Evolutionary conservation across 2,888 invertebrate genomes (phyloP).

Genomic region (Diarsia brunnea): DNA sequence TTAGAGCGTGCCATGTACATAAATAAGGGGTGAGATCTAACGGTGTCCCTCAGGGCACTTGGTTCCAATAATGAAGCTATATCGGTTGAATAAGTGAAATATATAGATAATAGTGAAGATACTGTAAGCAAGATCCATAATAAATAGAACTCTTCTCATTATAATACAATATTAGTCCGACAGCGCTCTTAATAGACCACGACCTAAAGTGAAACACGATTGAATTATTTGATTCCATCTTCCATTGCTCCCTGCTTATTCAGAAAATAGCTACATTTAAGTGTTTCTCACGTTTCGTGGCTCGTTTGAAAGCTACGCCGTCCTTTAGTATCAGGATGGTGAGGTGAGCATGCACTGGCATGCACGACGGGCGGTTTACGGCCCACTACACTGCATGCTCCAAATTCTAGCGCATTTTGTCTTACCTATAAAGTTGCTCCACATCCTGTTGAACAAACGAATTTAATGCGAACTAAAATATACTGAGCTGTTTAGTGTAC

Average conservation of each 20-base stretch:
- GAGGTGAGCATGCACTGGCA: constrained; percentile 60
- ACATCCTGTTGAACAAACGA: constrained; percentile 62
- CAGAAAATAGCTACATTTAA: constrained; percentile 58
- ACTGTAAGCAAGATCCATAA: neutral
- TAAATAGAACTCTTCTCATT: constrained; percentile 44
- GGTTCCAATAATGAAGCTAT: neutral
- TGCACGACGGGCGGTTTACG: constrained; percentile 66
- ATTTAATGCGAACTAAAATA: constrained; percentile 55
- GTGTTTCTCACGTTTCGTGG: constrained; percentile 59
- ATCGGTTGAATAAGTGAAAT: neutral
- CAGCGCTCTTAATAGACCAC: constrained; percentile 59
- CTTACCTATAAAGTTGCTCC: constrained; percentile 62
- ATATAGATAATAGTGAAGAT: neutral
- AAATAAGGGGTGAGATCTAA: constrained; percentile 18
- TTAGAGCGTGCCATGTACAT: constrained; percentile 16
- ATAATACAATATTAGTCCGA: constrained; percentile 46
- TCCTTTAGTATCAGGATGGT: constrained; percentile 61
- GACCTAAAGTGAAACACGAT: constrained; percentile 55
- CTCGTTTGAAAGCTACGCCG: constrained; percentile 56
- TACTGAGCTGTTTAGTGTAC: constrained; percentile 34
- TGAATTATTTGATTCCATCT: constrained; percentile 61
- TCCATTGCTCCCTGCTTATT: constrained; percentile 46
- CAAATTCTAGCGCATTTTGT: constrained; percentile 68
- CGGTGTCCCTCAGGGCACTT: neutral
- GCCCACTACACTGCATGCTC: constrained; percentile 70